Evolutionary conservation across 1,140 invertebrate genomes (phyloP).

Genomic region (Rhynchophorus ferrugineus): DNA sequence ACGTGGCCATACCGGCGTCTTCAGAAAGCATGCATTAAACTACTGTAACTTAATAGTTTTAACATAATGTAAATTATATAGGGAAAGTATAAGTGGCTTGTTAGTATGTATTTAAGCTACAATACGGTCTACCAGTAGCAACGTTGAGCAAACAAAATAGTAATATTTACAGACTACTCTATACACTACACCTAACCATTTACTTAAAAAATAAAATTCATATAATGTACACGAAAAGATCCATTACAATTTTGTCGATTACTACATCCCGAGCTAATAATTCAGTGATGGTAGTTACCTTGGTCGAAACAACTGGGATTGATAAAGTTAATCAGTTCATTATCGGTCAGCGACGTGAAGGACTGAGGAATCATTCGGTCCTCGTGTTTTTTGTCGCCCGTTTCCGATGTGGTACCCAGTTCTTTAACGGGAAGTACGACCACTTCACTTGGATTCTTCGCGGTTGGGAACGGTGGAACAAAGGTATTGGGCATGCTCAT

Average conservation of each 20-base stretch:
- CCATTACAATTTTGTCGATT: constrained; percentile 2
- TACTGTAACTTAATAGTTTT: neutral
- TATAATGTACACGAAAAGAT: constrained; percentile 4
- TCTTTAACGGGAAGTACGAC: constrained; percentile 31
- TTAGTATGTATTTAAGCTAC: neutral
- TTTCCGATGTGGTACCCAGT: constrained; percentile 9
- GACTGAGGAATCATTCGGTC: constrained; percentile 56
- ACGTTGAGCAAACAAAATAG: neutral
- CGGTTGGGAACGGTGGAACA: constrained; percentile 6
- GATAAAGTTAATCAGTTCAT: constrained; percentile 76
- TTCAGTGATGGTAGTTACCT: constrained; percentile 44
- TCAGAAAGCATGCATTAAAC: constrained; percentile 1
- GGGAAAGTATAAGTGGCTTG: neutral
- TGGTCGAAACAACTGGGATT: constrained; percentile 80
- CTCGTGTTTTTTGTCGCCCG: constrained; percentile 31
- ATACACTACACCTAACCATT: too few species aligned
- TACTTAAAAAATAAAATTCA: too few species aligned
- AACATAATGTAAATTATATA: neutral
- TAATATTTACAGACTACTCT: neutral
- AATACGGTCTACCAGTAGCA: neutral
- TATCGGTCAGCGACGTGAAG: constrained; percentile 72
- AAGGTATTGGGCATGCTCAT: constrained; percentile 20
- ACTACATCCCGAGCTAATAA: too few species aligned
- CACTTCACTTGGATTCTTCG: constrained; percentile 24
- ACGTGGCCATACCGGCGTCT: too few species aligned